Conservation (phyloP, 2,888 invertebrate genomes). For the Ditula angustiorana region DNA sequence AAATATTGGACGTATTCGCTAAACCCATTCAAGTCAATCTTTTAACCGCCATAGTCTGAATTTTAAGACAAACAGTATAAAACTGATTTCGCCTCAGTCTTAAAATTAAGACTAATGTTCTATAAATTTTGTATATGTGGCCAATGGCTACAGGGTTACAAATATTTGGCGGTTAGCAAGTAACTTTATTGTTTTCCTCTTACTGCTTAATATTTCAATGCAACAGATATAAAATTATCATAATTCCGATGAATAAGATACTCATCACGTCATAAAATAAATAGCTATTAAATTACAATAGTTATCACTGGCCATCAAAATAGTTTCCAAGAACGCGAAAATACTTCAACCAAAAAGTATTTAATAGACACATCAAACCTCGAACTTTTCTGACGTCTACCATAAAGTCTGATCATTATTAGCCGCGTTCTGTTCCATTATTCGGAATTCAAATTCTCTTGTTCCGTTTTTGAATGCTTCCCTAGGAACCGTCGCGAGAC, state of each 20-base stretch:
- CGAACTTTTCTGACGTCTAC: conserved; percentile 54
- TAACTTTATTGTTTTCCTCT: conserved; percentile 17
- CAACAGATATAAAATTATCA: conserved; percentile 10
- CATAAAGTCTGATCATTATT: conserved; percentile 63
- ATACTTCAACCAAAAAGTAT: conserved; percentile 60
- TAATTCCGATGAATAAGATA: conserved; percentile 31
- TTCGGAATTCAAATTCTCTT: conserved; percentile 49
- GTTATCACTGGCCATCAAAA: conserved; percentile 50
- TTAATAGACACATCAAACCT: conserved; percentile 70
- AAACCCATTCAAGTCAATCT: too few species aligned
- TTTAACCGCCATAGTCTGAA: too few species aligned
- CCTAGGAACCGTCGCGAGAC: conserved; percentile 42
- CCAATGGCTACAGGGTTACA: background rate
- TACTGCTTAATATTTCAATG: conserved; percentile 4
- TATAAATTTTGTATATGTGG: too few species aligned
- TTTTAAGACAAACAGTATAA: too few species aligned
- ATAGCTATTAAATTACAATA: conserved; percentile 20
- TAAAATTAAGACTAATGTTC: too few species aligned
- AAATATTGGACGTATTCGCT: too few species aligned
- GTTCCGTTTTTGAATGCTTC: conserved; percentile 68
- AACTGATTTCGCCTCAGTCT: too few species aligned
- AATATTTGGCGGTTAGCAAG: background rate
- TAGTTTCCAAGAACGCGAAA: conserved; percentile 45
- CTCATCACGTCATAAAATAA: conserved; percentile 33
- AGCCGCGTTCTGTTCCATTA: conserved; percentile 54